Conservation (phyloP, 2,797 vertebrate species). For the Sylvilagus floridanus region DNA sequence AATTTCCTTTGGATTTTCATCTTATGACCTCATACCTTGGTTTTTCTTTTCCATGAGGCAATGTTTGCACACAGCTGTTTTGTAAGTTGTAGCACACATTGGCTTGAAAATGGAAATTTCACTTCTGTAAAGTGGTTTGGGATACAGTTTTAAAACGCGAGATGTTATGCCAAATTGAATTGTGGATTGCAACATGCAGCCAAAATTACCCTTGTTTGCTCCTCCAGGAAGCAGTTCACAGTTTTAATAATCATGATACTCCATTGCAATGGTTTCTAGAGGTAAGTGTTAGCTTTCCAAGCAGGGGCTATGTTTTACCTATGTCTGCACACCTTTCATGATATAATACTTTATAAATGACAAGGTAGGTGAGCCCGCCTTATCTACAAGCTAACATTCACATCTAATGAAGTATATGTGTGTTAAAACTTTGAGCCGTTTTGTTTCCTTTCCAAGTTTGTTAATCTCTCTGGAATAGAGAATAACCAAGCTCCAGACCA, state of each 20-base stretch:
- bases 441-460: conserved; percentile 75
- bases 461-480: conserved; percentile 75
- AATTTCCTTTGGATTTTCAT: conserved; percentile 68
- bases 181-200: conserved; percentile 61
- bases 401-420: conserved; percentile 47
- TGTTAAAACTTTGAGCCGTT: conserved; percentile 71
- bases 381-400: conserved; percentile 63
- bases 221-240: conserved; percentile 63
- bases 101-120: conserved; percentile 76
- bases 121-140: conserved; percentile 84
- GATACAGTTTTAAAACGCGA: conserved; percentile 73
- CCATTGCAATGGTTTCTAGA: conserved; percentile 57
- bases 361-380: conserved; percentile 44
- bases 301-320: conserved; percentile 33
- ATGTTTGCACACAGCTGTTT: conserved; percentile 81
- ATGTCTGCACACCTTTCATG: conserved; percentile 61
- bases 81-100: conserved; percentile 82
- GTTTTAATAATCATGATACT: conserved; percentile 69
- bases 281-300: conserved; percentile 63
- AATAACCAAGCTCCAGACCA: conserved; percentile 71
- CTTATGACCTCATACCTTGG: conserved; percentile 77
- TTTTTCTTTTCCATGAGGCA: conserved; percentile 72
- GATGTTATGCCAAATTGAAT: conserved; percentile 77
- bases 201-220: conserved; percentile 67
- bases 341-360: conserved; percentile 64